phyloP scores from a whole-genome alignment of 2,797 vertebrate species.

The Parauchenoglanis punctatus region DNA sequence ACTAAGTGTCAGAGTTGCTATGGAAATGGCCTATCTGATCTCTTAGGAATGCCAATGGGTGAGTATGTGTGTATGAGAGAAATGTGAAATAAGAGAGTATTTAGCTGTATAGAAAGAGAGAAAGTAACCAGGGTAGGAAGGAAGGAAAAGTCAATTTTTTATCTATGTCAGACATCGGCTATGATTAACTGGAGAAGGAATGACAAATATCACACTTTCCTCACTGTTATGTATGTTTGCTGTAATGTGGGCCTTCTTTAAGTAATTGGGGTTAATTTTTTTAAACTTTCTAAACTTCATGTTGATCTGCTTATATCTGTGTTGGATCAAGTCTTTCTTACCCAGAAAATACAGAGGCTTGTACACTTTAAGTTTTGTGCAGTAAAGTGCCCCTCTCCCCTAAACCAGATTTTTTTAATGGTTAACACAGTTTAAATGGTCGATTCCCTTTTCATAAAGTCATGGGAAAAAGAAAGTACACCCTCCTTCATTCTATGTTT shows the following conservation, averaged over 20 bases:
- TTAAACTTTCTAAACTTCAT: background rate
- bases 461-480: no score
- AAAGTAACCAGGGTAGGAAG: background rate
- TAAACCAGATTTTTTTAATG: background rate
- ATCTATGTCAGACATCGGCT: background rate
- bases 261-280: background rate
- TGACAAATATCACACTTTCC: background rate
- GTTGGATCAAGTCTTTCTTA: background rate
- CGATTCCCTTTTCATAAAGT: background rate
- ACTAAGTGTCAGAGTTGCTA: constrained; percentile 48
- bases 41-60: constrained; percentile 48
- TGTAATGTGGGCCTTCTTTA: background rate
- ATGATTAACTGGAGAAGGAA: background rate
- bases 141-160: background rate
- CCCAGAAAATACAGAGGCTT: background rate
- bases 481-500: no score
- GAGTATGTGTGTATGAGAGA: constrained; percentile 16
- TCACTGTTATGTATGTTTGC: background rate
- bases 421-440: background rate
- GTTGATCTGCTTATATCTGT: background rate
- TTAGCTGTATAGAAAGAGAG: background rate
- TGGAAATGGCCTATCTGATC: constrained; percentile 49
- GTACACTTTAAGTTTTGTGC: background rate
- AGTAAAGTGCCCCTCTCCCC: background rate
- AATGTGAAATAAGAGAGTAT: constrained; percentile 14